Percentiles rank a stretch among this genome's conserved stretches.
These are phyloP conservation scores for Clanis bilineata DNA, from an alignment of 2,888 invertebrate species.

Conservation along the genomic window DNA sequence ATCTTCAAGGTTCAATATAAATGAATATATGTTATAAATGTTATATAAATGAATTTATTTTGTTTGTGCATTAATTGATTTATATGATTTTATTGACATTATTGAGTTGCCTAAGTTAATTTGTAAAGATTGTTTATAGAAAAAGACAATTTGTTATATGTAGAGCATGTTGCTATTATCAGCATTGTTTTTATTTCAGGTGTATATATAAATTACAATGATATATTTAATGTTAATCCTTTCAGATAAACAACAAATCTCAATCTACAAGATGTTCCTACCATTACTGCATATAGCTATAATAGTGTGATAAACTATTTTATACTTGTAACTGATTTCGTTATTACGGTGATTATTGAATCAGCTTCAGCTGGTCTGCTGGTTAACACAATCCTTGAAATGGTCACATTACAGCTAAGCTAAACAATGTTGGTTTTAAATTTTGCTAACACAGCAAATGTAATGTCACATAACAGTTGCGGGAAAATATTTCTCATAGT, in stretches of 20 bases:
- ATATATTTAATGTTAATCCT: neutral
- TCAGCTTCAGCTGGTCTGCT: slow-evolving; percentile 13
- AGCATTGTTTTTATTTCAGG: slow-evolving; percentile 3
- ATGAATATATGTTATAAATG: too few species aligned
- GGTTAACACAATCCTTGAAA: slow-evolving; percentile 15
- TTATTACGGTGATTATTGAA: neutral
- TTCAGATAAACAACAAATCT: neutral
- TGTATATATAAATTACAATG: neutral
- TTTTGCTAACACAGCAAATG: slow-evolving; percentile 35
- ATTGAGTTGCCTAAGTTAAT: too few species aligned
- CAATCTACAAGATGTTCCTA: neutral
- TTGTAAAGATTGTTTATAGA: too few species aligned
- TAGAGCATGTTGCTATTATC: neutral
- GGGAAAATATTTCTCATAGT: too few species aligned
- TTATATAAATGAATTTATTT: neutral
- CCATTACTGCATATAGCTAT: neutral
- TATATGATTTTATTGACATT: too few species aligned
- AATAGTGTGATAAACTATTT: neutral
- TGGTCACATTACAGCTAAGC: slow-evolving; percentile 41
- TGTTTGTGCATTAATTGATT: neutral
- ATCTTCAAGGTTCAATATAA: neutral
- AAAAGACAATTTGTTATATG: neutral
- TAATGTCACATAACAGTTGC: slow-evolving; percentile 27
- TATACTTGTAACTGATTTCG: neutral
- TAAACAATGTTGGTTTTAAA: slow-evolving; percentile 29